A percentile compares a stretch with the other conserved stretches of the same genome.
Evolutionary conservation across 2,113 vertebrate species (phyloP).

Genomic region (Numida meleagris): DNA sequence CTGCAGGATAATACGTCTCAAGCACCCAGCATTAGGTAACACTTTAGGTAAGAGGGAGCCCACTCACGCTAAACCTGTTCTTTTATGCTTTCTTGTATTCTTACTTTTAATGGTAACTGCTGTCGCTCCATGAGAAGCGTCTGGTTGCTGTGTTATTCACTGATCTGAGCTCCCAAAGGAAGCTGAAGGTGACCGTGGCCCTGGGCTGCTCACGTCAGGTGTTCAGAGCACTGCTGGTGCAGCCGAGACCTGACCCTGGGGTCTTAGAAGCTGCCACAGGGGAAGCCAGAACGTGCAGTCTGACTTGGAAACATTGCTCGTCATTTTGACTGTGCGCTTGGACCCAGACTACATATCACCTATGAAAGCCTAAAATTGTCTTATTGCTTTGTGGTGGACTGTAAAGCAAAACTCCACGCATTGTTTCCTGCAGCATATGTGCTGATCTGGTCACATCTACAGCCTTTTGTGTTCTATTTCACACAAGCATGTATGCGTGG

Average conservation of each 20-base stretch:
- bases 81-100: neutral
- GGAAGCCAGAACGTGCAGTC: neutral
- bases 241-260: neutral
- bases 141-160: neutral
- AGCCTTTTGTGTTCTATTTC: rapidly evolving
- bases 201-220: neutral
- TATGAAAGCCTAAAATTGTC: neutral
- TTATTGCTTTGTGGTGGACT: neutral
- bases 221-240: neutral
- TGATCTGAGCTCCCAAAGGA: neutral
- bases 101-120: neutral
- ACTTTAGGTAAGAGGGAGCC: neutral
- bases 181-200: neutral
- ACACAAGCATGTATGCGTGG: neutral
- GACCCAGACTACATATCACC: neutral
- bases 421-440: neutral
- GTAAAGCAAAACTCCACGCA: neutral
- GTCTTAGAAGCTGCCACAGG: neutral
- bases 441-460: neutral
- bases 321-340: rapidly evolving
- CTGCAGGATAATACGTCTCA: neutral
- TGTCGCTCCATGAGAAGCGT: neutral
- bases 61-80: neutral
- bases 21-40: neutral
- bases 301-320: rapidly evolving